Conservation (phyloP, 2,888 invertebrate species). For the Incurvaria masculella region DNA sequence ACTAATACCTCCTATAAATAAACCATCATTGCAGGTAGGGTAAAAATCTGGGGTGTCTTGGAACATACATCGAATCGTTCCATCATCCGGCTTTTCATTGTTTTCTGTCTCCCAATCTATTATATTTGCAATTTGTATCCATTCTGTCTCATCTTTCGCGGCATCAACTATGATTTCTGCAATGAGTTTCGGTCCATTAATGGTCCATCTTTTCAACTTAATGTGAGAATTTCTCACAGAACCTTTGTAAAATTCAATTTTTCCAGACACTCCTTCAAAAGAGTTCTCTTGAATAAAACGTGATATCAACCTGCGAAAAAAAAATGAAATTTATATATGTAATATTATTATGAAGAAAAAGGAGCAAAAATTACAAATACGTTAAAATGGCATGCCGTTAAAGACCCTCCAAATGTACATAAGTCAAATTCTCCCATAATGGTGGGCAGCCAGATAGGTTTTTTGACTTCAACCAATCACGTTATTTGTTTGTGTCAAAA, state of each 20-base stretch:
- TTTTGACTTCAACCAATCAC: no score
- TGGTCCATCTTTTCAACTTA: constrained; percentile 58
- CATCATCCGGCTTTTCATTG: background rate
- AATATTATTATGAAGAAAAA: no score
- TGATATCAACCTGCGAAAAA: constrained; percentile 28
- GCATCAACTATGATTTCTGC: constrained; percentile 36
- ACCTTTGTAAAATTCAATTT: constrained; percentile 65
- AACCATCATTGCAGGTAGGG: background rate
- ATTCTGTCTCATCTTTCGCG: constrained; percentile 46
- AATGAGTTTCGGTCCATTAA: constrained; percentile 36
- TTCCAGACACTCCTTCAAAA: constrained; percentile 72
- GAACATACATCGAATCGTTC: background rate
- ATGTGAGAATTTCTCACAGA: constrained; percentile 63
- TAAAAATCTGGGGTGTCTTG: background rate
- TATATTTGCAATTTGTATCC: constrained; percentile 31
- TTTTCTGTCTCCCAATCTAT: background rate
- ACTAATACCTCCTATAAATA: background rate
- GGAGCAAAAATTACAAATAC: no score
- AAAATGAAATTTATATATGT: background rate
- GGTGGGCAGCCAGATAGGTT: no score
- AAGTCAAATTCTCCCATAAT: no score
- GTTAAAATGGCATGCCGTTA: no score
- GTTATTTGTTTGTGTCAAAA: no score
- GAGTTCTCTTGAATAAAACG: constrained; percentile 54
- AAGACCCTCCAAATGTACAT: no score